These are phyloP conservation scores for Panopea generosa DNA, from an alignment of 2,888 invertebrate genomes.

Conservation along the genomic window DNA sequence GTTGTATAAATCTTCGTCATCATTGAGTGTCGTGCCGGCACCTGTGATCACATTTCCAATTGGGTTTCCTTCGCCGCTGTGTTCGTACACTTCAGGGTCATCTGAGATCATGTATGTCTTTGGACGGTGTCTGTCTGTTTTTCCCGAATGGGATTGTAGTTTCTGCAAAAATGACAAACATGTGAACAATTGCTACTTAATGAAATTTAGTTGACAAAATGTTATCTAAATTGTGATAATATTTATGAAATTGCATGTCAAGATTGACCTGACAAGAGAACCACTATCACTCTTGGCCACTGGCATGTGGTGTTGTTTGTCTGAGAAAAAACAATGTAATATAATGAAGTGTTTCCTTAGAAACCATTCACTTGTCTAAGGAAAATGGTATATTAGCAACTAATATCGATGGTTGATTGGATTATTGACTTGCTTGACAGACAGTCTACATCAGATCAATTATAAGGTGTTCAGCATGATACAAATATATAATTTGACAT, in stretches of 20 bases:
- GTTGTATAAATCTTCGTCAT: conserved; percentile 51
- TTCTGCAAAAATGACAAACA: conserved; percentile 18
- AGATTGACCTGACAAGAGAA: background rate
- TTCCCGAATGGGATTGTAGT: conserved; percentile 39
- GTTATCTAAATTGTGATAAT: background rate
- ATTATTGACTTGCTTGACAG: too few relatives aligned
- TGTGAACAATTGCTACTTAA: too few relatives aligned
- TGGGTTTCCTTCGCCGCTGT: conserved; percentile 26
- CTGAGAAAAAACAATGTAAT: too few relatives aligned
- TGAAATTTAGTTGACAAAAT: background rate
- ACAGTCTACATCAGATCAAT: background rate
- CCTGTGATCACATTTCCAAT: conserved; percentile 38
- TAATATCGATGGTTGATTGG: too few relatives aligned
- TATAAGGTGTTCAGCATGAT: too few relatives aligned
- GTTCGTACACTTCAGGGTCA: conserved; percentile 40
- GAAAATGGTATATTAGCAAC: too few relatives aligned
- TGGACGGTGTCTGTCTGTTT: conserved; percentile 32
- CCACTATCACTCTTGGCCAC: background rate
- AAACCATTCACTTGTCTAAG: too few relatives aligned
- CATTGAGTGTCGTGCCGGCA: conserved; percentile 43
- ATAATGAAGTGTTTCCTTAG: too few relatives aligned
- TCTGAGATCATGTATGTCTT: conserved; percentile 47
- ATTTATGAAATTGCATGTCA: background rate
- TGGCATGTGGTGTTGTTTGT: background rate
- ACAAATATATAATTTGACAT: too few relatives aligned